Conservation (phyloP, 2,113 vertebrate species). For the Malurus alboscapulatus region DNA sequence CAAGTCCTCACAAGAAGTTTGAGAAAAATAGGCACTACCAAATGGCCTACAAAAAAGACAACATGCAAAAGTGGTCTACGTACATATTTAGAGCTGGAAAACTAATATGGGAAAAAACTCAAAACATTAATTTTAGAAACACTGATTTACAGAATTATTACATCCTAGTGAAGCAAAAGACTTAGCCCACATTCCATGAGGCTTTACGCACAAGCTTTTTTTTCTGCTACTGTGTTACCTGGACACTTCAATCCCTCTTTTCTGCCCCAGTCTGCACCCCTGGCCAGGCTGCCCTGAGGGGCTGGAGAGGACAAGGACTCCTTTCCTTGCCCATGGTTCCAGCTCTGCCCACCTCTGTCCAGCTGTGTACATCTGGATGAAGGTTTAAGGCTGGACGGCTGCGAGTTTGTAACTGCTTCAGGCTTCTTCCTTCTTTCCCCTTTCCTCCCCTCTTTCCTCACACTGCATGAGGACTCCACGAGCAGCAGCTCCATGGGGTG, state of each 20-base stretch:
- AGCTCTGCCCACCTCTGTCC: neutral
- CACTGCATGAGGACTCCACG: neutral
- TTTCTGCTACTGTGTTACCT: neutral
- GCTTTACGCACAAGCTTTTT: neutral
- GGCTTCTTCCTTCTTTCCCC: neutral
- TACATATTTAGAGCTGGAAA: neutral
- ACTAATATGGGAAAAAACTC: neutral
- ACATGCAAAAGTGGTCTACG: neutral
- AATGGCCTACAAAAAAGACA: neutral
- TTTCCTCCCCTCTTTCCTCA: neutral
- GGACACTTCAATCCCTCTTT: neutral
- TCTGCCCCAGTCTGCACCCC: neutral
- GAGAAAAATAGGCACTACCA: neutral
- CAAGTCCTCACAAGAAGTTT: neutral
- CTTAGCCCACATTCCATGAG: neutral
- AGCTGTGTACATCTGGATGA: rapidly evolving
- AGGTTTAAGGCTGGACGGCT: neutral
- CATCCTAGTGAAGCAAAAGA: neutral
- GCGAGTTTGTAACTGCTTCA: neutral
- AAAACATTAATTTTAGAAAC: neutral
- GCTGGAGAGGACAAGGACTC: neutral
- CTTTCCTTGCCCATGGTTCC: neutral
- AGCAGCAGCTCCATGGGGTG: neutral
- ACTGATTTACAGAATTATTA: neutral
- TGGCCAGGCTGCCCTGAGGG: neutral